Evolutionary conservation across 2,113 vertebrate genomes (phyloP).

Genomic region (Sclerurus mexicanus): DNA sequence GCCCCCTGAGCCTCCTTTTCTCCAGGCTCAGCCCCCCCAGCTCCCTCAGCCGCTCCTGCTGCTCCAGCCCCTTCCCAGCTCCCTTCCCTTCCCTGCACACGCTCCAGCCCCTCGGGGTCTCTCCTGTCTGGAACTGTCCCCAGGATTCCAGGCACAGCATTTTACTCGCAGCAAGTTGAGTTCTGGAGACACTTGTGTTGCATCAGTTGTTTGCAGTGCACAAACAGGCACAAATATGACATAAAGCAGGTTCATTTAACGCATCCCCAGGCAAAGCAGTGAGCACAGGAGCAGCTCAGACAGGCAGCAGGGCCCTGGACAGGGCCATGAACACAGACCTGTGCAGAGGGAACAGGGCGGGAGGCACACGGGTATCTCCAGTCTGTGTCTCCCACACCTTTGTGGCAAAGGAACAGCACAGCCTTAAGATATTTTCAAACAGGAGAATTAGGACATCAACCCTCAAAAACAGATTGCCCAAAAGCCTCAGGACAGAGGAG

Average conservation of each 20-base stretch:
- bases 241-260: not conserved
- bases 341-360: too few species aligned
- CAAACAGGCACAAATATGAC: not conserved
- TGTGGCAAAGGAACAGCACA: not conserved
- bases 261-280: not conserved
- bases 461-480: not conserved
- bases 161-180: not conserved
- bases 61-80: not conserved
- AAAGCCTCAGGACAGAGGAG: not conserved
- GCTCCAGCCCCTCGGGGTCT: too few species aligned
- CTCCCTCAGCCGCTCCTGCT: not conserved
- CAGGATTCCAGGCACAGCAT: too few species aligned
- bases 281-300: not conserved
- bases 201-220: not conserved
- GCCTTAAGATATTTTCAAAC: not conserved
- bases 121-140: too few species aligned
- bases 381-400: not conserved
- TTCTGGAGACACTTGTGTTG: not conserved
- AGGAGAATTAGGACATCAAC: not conserved
- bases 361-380: not conserved
- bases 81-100: too few species aligned
- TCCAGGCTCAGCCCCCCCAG: not conserved
- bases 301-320: not conserved
- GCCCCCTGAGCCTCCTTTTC: not conserved
- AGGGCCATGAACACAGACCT: not conserved